A percentile compares a stretch with the other conserved stretches of the same genome.
These are phyloP conservation scores for Heliconius hortense DNA, from an alignment of 2,888 invertebrate species.

Conservation along the genomic window DNA sequence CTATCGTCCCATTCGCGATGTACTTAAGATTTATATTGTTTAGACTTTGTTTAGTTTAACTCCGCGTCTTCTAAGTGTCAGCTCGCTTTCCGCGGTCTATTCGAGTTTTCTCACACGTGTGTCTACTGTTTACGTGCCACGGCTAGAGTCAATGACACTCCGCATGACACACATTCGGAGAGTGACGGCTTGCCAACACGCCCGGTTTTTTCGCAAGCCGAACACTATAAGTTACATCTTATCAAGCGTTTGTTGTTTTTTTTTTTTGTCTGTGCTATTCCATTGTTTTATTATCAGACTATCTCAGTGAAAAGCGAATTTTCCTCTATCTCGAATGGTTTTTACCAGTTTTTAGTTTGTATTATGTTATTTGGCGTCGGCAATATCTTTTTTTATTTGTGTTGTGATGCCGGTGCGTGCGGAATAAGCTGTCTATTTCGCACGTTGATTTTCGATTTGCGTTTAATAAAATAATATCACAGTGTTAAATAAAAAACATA, in stretches of 20 bases:
- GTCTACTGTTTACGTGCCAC: constrained; percentile 69
- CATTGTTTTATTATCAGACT: constrained; percentile 39
- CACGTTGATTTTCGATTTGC: background rate
- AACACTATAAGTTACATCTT: constrained; percentile 43
- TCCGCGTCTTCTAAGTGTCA: constrained; percentile 13
- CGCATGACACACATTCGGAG: constrained; percentile 80
- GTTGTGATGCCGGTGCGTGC: constrained; percentile 41
- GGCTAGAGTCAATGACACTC: constrained; percentile 73
- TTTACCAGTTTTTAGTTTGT: constrained; percentile 35
- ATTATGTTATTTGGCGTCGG: constrained; percentile 30
- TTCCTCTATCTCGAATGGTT: constrained; percentile 29
- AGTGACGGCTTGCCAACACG: constrained; percentile 68
- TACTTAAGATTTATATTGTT: constrained; percentile 33
- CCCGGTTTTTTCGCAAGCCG: constrained; percentile 60
- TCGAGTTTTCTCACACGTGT: constrained; percentile 66
- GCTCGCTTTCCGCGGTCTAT: constrained; percentile 52
- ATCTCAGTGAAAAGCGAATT: constrained; percentile 35
- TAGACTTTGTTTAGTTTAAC: background rate
- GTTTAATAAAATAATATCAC: background rate
- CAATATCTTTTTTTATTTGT: constrained; percentile 40
- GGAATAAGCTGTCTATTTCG: background rate
- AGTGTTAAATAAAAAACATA: background rate
- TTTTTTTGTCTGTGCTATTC: constrained; percentile 33
- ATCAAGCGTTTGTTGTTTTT: constrained; percentile 46
- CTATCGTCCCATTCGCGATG: constrained; percentile 30